phyloP scores from a whole-genome alignment of 2,888 invertebrate species.

The Lampropteryx suffumata region DNA sequence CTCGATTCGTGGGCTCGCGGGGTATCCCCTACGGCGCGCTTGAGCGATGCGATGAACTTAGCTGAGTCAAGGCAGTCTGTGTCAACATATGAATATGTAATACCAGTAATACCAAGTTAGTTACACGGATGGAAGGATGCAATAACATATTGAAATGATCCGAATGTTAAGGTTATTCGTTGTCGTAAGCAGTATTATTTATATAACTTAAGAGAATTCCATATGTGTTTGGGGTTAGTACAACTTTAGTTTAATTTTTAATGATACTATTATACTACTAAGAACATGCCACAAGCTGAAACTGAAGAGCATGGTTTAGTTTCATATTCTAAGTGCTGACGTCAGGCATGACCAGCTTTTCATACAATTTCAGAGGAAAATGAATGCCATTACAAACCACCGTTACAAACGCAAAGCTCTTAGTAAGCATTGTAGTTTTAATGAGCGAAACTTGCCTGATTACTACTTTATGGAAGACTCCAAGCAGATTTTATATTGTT shows the following conservation, averaged over 20 bases:
- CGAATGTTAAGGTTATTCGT: slow-evolving; percentile 1
- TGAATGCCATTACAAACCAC: slow-evolving; percentile 16
- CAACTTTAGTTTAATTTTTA: too few species aligned
- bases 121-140: slow-evolving; percentile 18
- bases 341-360: slow-evolving; percentile 9
- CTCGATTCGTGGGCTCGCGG: slow-evolving; percentile 15
- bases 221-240: too few species aligned
- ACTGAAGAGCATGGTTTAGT: too few species aligned
- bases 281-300: too few species aligned
- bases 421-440: slow-evolving; percentile 27
- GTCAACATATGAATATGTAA: slow-evolving; percentile 42
- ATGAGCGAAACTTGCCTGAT: slow-evolving; percentile 26
- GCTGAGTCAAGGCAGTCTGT: slow-evolving; percentile 30
- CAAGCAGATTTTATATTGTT: slow-evolving; percentile 6
- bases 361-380: slow-evolving; percentile 21
- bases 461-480: slow-evolving; percentile 25
- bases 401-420: slow-evolving; percentile 18
- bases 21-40: slow-evolving; percentile 30
- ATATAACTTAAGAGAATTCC: too few species aligned
- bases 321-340: background rate
- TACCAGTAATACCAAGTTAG: slow-evolving; percentile 17
- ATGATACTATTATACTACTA: too few species aligned
- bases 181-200: slow-evolving; percentile 2
- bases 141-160: slow-evolving; percentile 16
- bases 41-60: slow-evolving; percentile 26